Evolutionary conservation across 1,140 invertebrate species (phyloP), one percentile per base, ranked within the genome.

Genomic region (Ephestia elutella): DNA sequence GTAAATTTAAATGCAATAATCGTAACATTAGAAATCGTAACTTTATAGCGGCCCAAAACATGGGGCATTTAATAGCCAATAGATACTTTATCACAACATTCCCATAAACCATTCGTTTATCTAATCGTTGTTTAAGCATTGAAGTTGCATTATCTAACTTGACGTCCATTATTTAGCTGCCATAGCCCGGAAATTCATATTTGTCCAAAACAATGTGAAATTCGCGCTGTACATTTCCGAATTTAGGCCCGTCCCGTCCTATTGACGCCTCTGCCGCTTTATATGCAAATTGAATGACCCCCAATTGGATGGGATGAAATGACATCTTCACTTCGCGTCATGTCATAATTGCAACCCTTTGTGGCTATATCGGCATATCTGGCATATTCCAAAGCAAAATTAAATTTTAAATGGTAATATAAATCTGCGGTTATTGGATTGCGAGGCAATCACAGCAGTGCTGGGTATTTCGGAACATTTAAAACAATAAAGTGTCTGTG

Each of bases 211-310:
- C 38, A 44, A n/a, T 44, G 38, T 10, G 38, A 44, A 44, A 44
- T 44, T 44, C 38, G 9, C n/a, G 3, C 15, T 17, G n/a, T 17
- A 38, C 32, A 38, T n/a, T 15, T 5, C 38, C 20, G 50, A 25
- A 53, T 53, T 13, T 53, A 20, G 19, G 10, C 20, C 56, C 59
- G 56, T 59, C 57, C 66, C 62, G 56, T 65, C 60, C 67, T 58
- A 66, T 73, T 68, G 66, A 73, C 71, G 71, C 60, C 49, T 64
- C 54, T 49, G 20, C 54, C 68, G 70, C 68, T 82, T 73, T 78
- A 76, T 78, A 82, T 82, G 79, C 77, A 82, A 82, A 82, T 82
- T 77, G 67, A 78, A 82, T 71, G 73, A 75, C 71, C 71, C 67
- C 64, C 63, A 77, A 78, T 77, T 82, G 57, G 62, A 65, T 63